Conservation (phyloP, 2,113 vertebrate genomes). For the Nerophis lumbriciformis region DNA sequence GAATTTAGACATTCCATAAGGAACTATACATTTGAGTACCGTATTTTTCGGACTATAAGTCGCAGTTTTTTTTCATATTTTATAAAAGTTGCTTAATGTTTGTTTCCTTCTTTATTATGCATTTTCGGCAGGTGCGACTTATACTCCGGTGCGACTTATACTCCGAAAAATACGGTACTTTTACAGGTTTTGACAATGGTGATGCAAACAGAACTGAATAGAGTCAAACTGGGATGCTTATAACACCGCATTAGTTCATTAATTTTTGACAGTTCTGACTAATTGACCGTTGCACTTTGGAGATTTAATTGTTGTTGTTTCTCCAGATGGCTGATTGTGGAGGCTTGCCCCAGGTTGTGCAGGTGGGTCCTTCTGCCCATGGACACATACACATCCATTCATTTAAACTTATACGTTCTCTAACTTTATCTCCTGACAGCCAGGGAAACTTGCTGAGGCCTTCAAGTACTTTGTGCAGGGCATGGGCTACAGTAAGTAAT, state of each 20-base stretch:
- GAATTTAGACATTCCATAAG: too few species aligned
- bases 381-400: not conserved
- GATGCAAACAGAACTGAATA: too few species aligned
- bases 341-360: constrained; percentile 92
- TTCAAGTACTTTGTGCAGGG: constrained; percentile 81
- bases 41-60: too few species aligned
- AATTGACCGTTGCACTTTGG: not conserved
- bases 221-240: too few species aligned
- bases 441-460: constrained; percentile 77
- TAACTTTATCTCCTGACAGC: constrained; percentile 54
- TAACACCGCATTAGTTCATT: not conserved
- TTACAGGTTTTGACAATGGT: too few species aligned
- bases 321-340: constrained; percentile 94
- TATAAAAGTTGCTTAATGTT: too few species aligned
- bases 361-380: constrained; percentile 69
- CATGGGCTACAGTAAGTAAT: constrained; percentile 80
- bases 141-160: too few species aligned
- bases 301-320: not conserved
- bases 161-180: too few species aligned
- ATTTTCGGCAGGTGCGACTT: too few species aligned
- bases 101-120: too few species aligned
- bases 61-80: too few species aligned
- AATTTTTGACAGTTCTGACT: not conserved
- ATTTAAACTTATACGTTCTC: not conserved
- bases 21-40: too few species aligned